Percentiles rank a stretch among this genome's conserved stretches.
phyloP scores from a whole-genome alignment of 2,888 invertebrate genomes.

The Diachrysia chrysitis region DNA sequence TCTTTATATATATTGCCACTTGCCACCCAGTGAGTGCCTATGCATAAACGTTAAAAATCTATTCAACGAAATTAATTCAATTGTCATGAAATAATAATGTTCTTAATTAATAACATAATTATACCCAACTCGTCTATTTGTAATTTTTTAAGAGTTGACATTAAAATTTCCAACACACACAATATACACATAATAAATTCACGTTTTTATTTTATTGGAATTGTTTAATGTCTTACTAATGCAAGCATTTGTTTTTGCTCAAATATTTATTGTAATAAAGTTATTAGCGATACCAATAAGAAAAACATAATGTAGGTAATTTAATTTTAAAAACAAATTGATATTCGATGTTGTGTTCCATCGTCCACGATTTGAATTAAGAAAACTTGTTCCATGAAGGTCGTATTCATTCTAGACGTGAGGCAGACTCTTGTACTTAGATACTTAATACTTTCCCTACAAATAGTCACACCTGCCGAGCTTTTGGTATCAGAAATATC shows the following conservation, averaged over 20 bases:
- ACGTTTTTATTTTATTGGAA: slow-evolving; percentile 5
- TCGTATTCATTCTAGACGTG: slow-evolving; percentile 33
- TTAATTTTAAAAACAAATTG: not conserved
- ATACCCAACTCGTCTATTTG: not conserved
- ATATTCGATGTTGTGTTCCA: slow-evolving; percentile 8
- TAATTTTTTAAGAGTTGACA: slow-evolving; percentile 5
- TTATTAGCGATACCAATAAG: not conserved
- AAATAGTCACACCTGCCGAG: slow-evolving; percentile 24
- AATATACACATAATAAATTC: not conserved
- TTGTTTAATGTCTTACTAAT: slow-evolving; percentile 1
- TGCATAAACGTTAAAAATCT: not conserved
- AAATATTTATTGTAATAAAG: not conserved
- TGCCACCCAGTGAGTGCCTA: not conserved
- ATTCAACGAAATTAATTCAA: not conserved
- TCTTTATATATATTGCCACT: too few relatives aligned
- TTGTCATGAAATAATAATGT: not conserved
- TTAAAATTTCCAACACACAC: not conserved
- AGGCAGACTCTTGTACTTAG: slow-evolving; percentile 17
- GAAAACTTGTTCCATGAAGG: slow-evolving; percentile 39
- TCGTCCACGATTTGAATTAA: slow-evolving; percentile 18
- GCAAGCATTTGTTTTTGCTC: not conserved
- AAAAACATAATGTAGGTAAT: not conserved
- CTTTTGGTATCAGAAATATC: slow-evolving; percentile 7
- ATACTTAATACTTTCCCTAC: slow-evolving; percentile 24
- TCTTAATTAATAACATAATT: not conserved